These are phyloP conservation scores for Barnardius zonarius DNA, from an alignment of 2,113 vertebrate genomes.

Conservation along the genomic window DNA sequence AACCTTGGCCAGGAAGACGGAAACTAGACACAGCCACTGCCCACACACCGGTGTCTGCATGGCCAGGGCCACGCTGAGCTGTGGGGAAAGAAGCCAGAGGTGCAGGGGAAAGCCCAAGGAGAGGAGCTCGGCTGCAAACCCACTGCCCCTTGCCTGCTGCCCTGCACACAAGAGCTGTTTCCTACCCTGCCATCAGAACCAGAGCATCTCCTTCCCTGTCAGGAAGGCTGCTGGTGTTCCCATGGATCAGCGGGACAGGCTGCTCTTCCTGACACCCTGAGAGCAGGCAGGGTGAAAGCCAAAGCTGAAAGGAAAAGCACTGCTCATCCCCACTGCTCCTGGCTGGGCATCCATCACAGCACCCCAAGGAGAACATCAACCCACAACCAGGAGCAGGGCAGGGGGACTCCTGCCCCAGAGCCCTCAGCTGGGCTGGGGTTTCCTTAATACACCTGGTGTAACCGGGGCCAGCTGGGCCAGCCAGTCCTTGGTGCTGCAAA, in stretches of 20 bases:
- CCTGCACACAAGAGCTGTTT: background rate
- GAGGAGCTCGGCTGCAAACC: background rate
- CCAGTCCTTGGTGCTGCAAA: background rate
- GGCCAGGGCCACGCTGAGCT: background rate
- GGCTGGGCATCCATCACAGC: background rate
- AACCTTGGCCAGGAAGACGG: background rate
- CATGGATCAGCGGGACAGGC: background rate
- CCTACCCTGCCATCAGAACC: background rate
- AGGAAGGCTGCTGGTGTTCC: background rate
- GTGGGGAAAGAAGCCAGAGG: background rate
- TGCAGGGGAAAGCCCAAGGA: background rate
- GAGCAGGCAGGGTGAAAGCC: background rate
- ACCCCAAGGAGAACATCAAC: background rate
- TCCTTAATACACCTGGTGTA: background rate
- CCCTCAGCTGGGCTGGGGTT: background rate
- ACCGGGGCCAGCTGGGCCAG: background rate
- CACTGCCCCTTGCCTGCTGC: background rate
- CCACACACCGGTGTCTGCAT: background rate
- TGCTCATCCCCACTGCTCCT: background rate
- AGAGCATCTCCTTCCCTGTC: background rate
- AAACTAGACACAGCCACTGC: background rate
- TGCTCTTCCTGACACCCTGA: background rate
- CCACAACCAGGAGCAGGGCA: background rate
- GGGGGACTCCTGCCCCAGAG: background rate
- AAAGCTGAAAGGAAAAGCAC: background rate